Evolutionary conservation across 1,140 invertebrate species (phyloP).

Genomic region (Chionoecetes opilio): DNA sequence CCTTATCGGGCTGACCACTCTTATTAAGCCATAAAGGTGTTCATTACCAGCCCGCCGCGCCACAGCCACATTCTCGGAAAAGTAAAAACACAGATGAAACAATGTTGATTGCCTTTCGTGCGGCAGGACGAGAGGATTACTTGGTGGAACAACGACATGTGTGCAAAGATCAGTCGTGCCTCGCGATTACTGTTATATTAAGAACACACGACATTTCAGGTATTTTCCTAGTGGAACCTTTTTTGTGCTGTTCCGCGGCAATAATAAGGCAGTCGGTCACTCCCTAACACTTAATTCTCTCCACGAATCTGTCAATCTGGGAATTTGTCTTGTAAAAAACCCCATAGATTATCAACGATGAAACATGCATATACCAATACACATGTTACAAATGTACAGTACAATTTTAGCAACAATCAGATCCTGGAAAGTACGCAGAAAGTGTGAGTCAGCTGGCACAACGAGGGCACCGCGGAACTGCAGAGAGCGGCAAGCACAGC

Average conservation of each 20-base stretch:
- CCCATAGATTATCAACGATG: too few species aligned
- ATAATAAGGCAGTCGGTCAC: neutral
- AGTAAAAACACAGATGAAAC: neutral
- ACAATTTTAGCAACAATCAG: neutral
- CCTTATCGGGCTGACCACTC: slow-evolving; percentile 44
- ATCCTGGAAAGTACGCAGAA: neutral
- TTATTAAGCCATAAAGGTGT: slow-evolving; percentile 68
- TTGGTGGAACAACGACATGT: neutral
- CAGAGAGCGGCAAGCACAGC: neutral
- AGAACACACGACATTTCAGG: too few species aligned
- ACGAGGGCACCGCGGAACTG: neutral
- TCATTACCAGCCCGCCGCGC: slow-evolving; percentile 23
- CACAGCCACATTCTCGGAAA: slow-evolving; percentile 23
- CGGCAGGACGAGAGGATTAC: neutral
- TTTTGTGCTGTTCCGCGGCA: neutral
- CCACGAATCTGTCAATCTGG: neutral
- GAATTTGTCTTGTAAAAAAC: too few species aligned
- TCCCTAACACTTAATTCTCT: neutral
- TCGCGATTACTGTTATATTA: neutral
- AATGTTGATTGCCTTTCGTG: neutral
- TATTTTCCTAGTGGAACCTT: too few species aligned
- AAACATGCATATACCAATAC: neutral
- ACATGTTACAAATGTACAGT: too few species aligned
- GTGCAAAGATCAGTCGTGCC: neutral
- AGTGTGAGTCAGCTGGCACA: slow-evolving; percentile 11